phyloP scores from a whole-genome alignment of 2,888 invertebrate species.

The Chymomyza procnemis region DNA sequence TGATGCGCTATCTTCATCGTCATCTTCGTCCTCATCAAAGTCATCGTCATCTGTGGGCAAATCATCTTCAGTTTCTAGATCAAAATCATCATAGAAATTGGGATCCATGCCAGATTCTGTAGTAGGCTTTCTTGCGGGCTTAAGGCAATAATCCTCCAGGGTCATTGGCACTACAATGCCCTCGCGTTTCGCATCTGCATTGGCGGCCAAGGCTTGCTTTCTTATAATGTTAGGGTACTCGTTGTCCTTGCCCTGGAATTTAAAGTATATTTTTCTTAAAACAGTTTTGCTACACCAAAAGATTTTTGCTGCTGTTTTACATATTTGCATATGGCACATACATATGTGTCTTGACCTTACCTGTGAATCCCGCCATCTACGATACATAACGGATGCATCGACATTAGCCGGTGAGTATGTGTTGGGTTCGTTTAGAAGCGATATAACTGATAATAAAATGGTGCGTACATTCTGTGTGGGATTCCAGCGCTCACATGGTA shows the following conservation, averaged over 20 bases:
- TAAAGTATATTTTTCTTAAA: constrained; percentile 6
- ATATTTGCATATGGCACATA: too few relatives aligned
- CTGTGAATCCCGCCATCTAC: constrained; percentile 98
- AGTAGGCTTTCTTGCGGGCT: constrained; percentile 91
- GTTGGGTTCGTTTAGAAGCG: constrained; percentile 98
- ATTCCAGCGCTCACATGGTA: constrained; percentile 99
- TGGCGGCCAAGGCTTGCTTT: constrained; percentile 97
- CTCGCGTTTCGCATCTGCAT: constrained; percentile 96
- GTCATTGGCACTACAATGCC: constrained; percentile 98
- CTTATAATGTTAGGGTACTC: constrained; percentile 99
- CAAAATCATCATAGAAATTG: constrained; percentile 97
- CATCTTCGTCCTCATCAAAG: constrained; percentile 84
- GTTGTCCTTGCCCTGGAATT: constrained; percentile 90
- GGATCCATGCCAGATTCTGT: constrained; percentile 91
- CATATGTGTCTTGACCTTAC: constrained; percentile 38
- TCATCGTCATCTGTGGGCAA: constrained; percentile 83
- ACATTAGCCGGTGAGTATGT: constrained; percentile 99
- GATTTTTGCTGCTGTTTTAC: background rate
- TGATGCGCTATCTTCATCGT: constrained; percentile 53
- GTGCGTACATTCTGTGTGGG: constrained; percentile 99
- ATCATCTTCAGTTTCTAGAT: constrained; percentile 86
- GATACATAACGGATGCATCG: constrained; percentile 99
- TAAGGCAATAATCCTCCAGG: constrained; percentile 98
- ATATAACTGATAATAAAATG: constrained; percentile 98
- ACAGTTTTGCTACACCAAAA: background rate